Conservation (phyloP, 2,113 vertebrate genomes). For the cat (Felis catus) region F.catus_Fca126_mat1.0 CM031415.1:137629001-137629500, state of each 20-base stretch:
- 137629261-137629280: background rate
- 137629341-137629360: background rate
- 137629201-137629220: slow-evolving; percentile 28
- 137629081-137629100: too few relatives aligned
- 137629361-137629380: slow-evolving; percentile 38
- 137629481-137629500: background rate
- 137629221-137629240: background rate
- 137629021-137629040: too few relatives aligned
- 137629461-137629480: background rate
- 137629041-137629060: too few relatives aligned
- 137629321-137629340: slow-evolving; percentile 16
- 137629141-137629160: background rate
- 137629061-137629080: too few relatives aligned
- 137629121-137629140: too few relatives aligned
- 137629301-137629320: slow-evolving; percentile 24
- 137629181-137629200: background rate
- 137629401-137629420: background rate
- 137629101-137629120: too few relatives aligned
- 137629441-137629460: background rate
- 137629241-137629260: slow-evolving; percentile 5
- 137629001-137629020: too few relatives aligned
- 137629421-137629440: background rate
- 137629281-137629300: background rate
- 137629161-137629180: background rate
- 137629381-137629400: background rate